phyloP scores from a whole-genome alignment of 1,140 invertebrate species.

The Camponotus vicinus region DNA sequence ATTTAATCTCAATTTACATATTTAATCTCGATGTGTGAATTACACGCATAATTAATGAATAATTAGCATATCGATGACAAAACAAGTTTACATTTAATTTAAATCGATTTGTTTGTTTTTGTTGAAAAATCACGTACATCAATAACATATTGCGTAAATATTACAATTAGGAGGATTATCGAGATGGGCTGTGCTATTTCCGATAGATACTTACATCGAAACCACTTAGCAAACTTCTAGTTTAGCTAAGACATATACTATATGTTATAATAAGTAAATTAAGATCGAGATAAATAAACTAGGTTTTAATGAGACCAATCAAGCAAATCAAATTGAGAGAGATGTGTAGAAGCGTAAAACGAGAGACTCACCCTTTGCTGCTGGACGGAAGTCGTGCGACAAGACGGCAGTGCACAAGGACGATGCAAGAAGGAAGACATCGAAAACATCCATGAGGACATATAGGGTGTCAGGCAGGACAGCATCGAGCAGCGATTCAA shows the following conservation, averaged over 20 bases:
- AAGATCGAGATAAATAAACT: background rate
- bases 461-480: constrained; percentile 83
- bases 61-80: background rate
- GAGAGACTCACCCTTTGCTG: constrained; percentile 84
- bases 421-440: constrained; percentile 85
- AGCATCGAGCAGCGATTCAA: constrained; percentile 81
- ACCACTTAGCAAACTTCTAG: background rate
- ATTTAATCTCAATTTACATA: constrained; percentile 11
- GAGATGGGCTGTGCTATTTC: background rate
- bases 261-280: background rate
- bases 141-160: background rate
- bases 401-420: constrained; percentile 84
- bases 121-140: background rate
- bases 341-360: constrained; percentile 21
- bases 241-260: constrained; percentile 2
- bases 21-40: background rate
- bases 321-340: constrained; percentile 52
- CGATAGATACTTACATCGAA: constrained; percentile 15
- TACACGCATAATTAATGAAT: background rate
- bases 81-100: constrained; percentile 9
- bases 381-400: constrained; percentile 79
- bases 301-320: background rate
- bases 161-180: background rate
- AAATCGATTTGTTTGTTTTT: background rate
- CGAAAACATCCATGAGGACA: constrained; percentile 85